These are phyloP conservation scores for Tetragonula carbonaria DNA, from an alignment of 2,888 invertebrate species.

Conservation along the genomic window DNA sequence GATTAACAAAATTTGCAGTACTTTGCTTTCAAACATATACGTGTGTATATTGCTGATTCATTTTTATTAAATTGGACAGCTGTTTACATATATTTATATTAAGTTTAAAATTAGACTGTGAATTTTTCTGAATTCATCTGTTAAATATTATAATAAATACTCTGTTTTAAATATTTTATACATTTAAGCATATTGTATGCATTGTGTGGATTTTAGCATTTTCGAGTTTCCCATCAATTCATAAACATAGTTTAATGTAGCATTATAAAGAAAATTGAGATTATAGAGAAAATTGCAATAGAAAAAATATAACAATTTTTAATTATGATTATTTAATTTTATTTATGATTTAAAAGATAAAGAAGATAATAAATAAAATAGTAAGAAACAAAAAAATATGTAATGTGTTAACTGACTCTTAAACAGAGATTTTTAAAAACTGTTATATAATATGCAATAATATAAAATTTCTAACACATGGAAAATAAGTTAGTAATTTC, in stretches of 20 bases:
- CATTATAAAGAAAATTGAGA: no score
- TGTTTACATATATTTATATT: background rate
- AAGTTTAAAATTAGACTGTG: no score
- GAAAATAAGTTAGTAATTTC: background rate
- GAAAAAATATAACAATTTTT: background rate
- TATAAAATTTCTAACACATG: no score
- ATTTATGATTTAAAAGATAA: background rate
- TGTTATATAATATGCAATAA: no score
- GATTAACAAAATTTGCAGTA: background rate
- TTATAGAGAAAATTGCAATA: no score
- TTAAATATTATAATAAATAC: no score
- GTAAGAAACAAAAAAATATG: background rate
- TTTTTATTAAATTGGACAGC: background rate
- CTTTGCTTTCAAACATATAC: background rate
- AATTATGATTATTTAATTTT: constrained; percentile 5
- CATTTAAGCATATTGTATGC: no score
- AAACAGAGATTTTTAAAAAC: background rate
- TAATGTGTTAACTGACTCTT: background rate
- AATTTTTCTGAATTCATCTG: no score
- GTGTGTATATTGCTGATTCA: background rate
- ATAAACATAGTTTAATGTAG: no score
- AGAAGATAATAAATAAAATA: background rate
- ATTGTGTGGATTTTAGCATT: no score
- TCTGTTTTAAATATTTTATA: no score
- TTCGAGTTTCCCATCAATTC: no score